phyloP scores from a whole-genome alignment of 1,140 invertebrate species.

The Chymomyza costata region DNA sequence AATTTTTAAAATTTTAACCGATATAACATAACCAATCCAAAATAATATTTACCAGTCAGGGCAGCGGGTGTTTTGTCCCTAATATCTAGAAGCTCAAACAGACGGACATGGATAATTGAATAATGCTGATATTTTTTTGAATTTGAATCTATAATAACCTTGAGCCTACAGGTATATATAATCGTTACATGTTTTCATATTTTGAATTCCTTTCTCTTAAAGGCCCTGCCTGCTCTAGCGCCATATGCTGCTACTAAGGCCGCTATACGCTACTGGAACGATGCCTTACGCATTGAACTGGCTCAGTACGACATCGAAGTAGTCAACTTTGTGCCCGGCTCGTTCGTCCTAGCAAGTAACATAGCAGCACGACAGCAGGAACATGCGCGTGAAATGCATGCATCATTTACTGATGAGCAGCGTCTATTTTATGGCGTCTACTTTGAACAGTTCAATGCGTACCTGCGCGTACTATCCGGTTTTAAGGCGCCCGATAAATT shows the following conservation, averaged over 20 bases:
- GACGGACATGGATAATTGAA: neutral
- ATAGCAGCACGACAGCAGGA: constrained; percentile 77
- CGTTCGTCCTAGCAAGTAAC: constrained; percentile 78
- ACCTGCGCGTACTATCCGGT: constrained; percentile 75
- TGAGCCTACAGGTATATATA: no score
- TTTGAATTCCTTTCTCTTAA: constrained; percentile 28
- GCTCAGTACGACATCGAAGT: constrained; percentile 84
- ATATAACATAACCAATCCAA: no score
- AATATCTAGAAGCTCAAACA: no score
- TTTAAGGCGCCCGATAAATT: constrained; percentile 74
- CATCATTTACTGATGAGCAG: constrained; percentile 76
- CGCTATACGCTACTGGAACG: constrained; percentile 83
- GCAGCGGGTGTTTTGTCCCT: no score
- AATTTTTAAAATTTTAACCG: no score
- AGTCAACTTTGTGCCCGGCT: constrained; percentile 86
- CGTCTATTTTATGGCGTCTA: constrained; percentile 77
- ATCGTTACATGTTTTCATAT: neutral
- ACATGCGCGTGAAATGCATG: constrained; percentile 77
- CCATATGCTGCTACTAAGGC: constrained; percentile 89
- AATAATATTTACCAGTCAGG: neutral
- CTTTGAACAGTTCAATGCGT: constrained; percentile 77
- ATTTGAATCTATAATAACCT: neutral
- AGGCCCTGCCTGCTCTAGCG: constrained; percentile 83
- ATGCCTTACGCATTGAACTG: constrained; percentile 85
- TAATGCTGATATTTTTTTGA: neutral